Conservation (phyloP, 2,888 invertebrate genomes). For the Fragum whitleyi region DNA sequence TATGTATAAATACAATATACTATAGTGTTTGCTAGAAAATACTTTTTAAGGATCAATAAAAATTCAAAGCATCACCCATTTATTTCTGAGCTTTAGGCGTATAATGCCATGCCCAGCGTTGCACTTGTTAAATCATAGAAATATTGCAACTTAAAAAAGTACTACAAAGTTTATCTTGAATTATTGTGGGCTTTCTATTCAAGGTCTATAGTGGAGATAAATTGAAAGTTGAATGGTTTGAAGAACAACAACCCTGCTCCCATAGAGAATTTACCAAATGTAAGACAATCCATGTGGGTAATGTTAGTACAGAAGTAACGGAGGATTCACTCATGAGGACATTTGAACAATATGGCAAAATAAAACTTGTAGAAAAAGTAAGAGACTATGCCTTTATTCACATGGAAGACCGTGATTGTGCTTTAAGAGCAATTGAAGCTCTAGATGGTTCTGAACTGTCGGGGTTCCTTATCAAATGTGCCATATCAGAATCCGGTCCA, state of each 20-base stretch:
- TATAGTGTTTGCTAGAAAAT: no score
- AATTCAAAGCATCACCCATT: no score
- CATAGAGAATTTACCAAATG: constrained; percentile 41
- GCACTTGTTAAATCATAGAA: no score
- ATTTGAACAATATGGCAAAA: constrained; percentile 58
- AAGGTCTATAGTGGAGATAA: constrained; percentile 47
- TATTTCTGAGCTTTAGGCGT: no score
- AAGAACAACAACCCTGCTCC: constrained; percentile 39
- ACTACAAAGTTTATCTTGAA: no score
- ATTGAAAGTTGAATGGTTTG: constrained; percentile 54
- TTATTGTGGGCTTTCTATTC: constrained; percentile 11
- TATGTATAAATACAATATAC: no score
- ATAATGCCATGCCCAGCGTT: no score
- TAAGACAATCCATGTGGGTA: constrained; percentile 52
- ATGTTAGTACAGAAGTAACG: constrained; percentile 40
- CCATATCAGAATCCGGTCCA: constrained; percentile 52
- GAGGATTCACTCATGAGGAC: constrained; percentile 49
- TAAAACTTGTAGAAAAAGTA: constrained; percentile 56
- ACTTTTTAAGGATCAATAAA: no score
- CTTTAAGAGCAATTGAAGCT: constrained; percentile 46
- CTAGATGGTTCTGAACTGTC: constrained; percentile 42
- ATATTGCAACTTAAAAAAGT: no score
- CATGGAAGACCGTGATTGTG: constrained; percentile 52
- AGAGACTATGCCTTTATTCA: constrained; percentile 62
- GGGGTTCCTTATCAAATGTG: constrained; percentile 34